These are phyloP conservation scores for Trypoxylus dichotomus DNA, from an alignment of 1,140 invertebrate species.

Conservation along the genomic window DNA sequence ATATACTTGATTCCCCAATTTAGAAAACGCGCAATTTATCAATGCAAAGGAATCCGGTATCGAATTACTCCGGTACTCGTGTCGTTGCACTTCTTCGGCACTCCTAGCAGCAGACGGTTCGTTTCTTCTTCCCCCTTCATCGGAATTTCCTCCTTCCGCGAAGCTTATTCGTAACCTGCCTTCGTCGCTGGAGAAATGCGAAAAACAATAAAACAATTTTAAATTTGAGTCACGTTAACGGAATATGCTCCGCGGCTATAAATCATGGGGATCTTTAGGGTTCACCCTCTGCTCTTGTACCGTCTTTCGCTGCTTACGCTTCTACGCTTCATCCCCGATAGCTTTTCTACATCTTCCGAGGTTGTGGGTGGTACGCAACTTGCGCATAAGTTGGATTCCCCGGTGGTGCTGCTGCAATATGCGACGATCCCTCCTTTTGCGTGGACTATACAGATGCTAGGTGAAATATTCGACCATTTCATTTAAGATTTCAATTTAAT, in stretches of 20 bases:
- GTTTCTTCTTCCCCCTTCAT: not conserved
- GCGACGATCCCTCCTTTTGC: not conserved
- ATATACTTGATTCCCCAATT: constrained; percentile 27
- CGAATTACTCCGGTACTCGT: not conserved
- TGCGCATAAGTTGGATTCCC: not conserved
- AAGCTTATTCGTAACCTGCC: not conserved
- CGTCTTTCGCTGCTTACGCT: not conserved
- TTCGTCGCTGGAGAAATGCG: not conserved
- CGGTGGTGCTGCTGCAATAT: not conserved
- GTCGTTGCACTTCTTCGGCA: not conserved
- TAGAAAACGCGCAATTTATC: constrained; percentile 28
- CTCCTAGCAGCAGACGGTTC: not conserved
- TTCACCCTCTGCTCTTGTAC: not conserved
- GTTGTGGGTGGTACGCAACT: not conserved
- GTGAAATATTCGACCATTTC: not conserved
- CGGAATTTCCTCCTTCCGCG: not conserved
- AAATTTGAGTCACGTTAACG: constrained; percentile 45
- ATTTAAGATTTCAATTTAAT: no score
- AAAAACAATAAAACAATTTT: constrained; percentile 51
- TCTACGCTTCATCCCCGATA: not conserved
- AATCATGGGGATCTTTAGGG: constrained; percentile 46
- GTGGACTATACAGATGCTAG: not conserved
- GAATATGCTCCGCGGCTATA: constrained; percentile 39
- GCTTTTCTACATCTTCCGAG: not conserved
- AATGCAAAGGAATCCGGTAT: constrained; percentile 23